Percentiles rank a stretch among this genome's conserved stretches.
phyloP scores from a whole-genome alignment of 2,888 invertebrate genomes.

The Sepioteuthis lessoniana region DNA sequence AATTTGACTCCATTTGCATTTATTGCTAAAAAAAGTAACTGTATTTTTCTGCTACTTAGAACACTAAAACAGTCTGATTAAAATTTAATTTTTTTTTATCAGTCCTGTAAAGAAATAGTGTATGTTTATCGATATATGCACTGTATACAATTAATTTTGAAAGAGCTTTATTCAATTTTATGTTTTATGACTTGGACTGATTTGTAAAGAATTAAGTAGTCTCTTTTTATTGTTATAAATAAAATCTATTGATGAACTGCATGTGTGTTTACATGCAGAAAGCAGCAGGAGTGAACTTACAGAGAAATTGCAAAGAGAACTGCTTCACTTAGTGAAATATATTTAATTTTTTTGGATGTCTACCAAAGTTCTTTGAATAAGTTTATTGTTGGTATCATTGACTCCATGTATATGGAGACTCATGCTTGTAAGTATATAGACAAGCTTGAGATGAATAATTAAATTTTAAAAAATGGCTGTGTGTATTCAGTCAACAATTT shows the following conservation, averaged over 20 bases:
- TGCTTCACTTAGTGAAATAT: neutral
- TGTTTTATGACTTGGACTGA: neutral
- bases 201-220: neutral
- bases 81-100: neutral
- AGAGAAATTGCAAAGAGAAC: neutral
- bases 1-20: neutral
- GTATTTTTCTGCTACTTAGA: neutral
- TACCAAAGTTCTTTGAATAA: neutral
- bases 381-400: neutral
- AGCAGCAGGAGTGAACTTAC: neutral
- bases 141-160: neutral
- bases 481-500: neutral
- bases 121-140: neutral
- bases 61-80: neutral
- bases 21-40: neutral
- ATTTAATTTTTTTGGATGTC: neutral
- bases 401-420: neutral
- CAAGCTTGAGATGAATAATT: neutral
- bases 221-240: neutral
- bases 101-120: neutral
- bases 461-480: neutral
- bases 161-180: neutral
- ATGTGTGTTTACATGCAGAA: neutral
- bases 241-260: neutral
- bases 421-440: neutral